Percentiles rank a stretch among this genome's conserved stretches.
phyloP scores from a whole-genome alignment of 2,113 vertebrate genomes.

The human region DNA sequence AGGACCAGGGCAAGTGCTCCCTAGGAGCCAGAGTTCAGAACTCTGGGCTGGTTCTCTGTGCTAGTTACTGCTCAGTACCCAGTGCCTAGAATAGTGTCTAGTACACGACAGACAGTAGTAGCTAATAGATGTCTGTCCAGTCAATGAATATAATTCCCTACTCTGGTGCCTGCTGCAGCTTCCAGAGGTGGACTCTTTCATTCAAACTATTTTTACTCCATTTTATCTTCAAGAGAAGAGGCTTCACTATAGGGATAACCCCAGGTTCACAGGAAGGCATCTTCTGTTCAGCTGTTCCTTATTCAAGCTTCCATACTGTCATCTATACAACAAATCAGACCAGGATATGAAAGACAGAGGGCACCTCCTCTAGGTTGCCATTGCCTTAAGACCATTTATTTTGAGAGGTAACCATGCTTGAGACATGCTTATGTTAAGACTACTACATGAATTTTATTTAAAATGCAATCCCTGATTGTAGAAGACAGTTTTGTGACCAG shows the following conservation, averaged over 20 bases:
- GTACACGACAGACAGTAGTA: neutral
- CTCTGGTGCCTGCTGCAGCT: neutral
- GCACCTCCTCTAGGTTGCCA: neutral
- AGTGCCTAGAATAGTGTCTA: neutral
- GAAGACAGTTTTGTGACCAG: neutral
- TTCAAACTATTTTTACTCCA: neutral
- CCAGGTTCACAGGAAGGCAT: neutral
- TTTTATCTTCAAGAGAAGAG: neutral
- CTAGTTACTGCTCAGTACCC: neutral
- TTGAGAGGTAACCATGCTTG: neutral
- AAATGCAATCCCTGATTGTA: neutral
- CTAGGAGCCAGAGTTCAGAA: neutral
- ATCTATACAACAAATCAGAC: neutral
- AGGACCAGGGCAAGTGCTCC: neutral
- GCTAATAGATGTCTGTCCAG: neutral
- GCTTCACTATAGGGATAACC: neutral
- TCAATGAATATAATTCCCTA: neutral
- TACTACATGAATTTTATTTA: neutral
- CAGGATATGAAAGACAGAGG: neutral
- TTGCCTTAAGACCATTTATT: neutral
- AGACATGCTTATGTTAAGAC: neutral
- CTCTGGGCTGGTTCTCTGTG: neutral
- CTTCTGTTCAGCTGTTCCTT: conserved; percentile 35
- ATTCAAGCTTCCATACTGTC: neutral
- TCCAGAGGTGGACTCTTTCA: neutral